Base-by-base conservation (phyloP, 2,113 vertebrate genomes). In the Catharus minimus region DNA sequence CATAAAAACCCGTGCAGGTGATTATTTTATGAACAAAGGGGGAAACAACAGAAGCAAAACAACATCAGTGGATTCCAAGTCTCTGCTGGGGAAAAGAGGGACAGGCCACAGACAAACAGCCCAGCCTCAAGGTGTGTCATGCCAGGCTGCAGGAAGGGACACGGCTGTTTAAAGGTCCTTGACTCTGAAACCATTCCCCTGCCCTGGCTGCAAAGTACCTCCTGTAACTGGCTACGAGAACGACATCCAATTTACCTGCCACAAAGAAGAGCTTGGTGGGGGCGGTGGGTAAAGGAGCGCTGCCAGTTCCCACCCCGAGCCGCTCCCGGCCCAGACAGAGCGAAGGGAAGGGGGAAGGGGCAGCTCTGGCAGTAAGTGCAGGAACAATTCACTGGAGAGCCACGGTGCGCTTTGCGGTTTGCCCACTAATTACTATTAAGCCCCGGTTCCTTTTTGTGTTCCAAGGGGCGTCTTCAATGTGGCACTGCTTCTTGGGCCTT, bases 351-450 rank as follows among this genome's bases (percentile, higher is more conserved):
- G 89, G 86, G 57, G 87, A 91, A 90, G 95, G 92, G 95, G 69
- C 94, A 93, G 89, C 33, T 0, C 2, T 9, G 93, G 91, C 94
- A 82, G 77, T 26, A 83, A 97, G 97, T 84, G 88, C 94, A 92
- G 97, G 97, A 96, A 97, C 96, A 95, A 97, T 88, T 95, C 89
- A 55, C 95, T 88, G 92, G 96, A 96, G 96, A 95, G 96, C 94
- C 89, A 86, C 88, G 74, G 96, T 52, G 64, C 97, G 97, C 96
- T 95, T 93, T 92, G 97, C 97, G 96, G 97, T 97, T 97, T 96
- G 97, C 81, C 95, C 97, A 95, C 98, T 98, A 98, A 98, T 98
- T 98, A 96, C 97, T 94, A 94, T 97, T 97, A 97, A 97, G 97
- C 97, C 79, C 11, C 44, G 85, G 96, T 80, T 95, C 85, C 88